Evolutionary conservation across 2,888 invertebrate species (phyloP), one percentile per base, ranked within the genome.

Genomic region (Metallyticus violacea): DNA sequence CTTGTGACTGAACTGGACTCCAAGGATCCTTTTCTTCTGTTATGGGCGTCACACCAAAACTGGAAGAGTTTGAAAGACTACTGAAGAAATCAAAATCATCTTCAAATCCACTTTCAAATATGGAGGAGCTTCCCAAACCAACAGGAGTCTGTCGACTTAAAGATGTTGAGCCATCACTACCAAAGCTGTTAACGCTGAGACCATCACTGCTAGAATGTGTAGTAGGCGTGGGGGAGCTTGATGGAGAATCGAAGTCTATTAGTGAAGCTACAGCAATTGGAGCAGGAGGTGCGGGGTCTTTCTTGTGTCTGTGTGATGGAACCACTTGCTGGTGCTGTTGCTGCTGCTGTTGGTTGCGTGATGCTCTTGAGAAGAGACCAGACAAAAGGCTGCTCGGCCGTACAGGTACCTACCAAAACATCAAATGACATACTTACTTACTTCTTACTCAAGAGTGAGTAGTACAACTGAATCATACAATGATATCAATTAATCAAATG

Each of bases 51-150:
- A 87, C 62, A 91, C 89, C 88, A 91, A 92, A 89, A 92, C 94
- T 76, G 92, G 92, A 90, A 92, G 94, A 90, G 92, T 93, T 77
- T 93, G 91, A 89, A 1, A 83, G 83, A 7, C 92, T 92, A 5
- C 95, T 92, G 89, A 95, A 94, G 81, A 95, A 92, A 90, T 96
- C 96, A 91, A 96, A 96, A 91, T 97, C 97, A 92, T 97, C 97
- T 91, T 97, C 97, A 90, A 97, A 97, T 4, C 96, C 96, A 91
- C 96, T 96, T 90, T 96, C 96, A 79, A 95, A 94, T 90, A 95
- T 95, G 5, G 96, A 96, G 7, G 94, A 94, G 90, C 94, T 95
- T 25, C 95, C 95, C 40, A 62, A 15, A 89, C 94, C 94, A 89
- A 93, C 93, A 78, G 93, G 91, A 85, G 93, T 94, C 89, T 94